Percentiles rank a stretch among this genome's conserved stretches.
phyloP scores from a whole-genome alignment of 2,113 vertebrate species.

The Calyptommatus sinebrachiatus region DNA sequence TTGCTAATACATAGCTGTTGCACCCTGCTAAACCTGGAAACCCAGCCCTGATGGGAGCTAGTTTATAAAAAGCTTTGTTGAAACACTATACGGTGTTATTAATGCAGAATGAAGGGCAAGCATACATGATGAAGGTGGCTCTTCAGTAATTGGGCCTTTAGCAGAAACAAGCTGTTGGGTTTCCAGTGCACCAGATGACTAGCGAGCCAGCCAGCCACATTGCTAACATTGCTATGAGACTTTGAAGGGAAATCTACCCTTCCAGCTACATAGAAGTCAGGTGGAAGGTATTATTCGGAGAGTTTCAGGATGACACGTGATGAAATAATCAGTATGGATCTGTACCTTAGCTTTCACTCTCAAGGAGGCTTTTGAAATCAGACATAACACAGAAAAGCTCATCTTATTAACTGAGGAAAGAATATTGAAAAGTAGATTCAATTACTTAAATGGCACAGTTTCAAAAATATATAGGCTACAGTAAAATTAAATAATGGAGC shows the following conservation, averaged over 20 bases:
- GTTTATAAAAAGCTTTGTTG: constrained; percentile 55
- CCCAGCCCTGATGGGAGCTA: constrained; percentile 47
- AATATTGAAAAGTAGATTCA: background rate
- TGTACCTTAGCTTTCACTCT: constrained; percentile 34
- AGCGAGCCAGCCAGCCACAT: constrained; percentile 53
- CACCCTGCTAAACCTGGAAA: constrained; percentile 47
- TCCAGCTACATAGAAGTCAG: constrained; percentile 54
- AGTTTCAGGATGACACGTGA: constrained; percentile 47
- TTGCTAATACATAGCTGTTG: background rate
- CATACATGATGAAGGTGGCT: constrained; percentile 55
- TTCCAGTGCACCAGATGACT: constrained; percentile 65
- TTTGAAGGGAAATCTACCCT: constrained; percentile 59
- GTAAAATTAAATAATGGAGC: background rate
- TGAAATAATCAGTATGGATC: constrained; percentile 41
- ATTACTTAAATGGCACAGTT: background rate
- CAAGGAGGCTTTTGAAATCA: constrained; percentile 7
- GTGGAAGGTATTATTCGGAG: constrained; percentile 46
- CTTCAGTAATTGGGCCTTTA: constrained; percentile 56
- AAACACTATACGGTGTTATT: constrained; percentile 57
- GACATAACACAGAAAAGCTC: constrained; percentile 1
- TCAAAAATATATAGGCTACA: background rate
- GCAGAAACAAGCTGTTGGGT: constrained; percentile 59
- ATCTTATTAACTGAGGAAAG: background rate
- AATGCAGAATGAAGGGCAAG: constrained; percentile 58
- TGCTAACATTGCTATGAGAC: constrained; percentile 27